phyloP scores from a whole-genome alignment of 2,113 vertebrate genomes.

The Clarias macrocephalus region DNA sequence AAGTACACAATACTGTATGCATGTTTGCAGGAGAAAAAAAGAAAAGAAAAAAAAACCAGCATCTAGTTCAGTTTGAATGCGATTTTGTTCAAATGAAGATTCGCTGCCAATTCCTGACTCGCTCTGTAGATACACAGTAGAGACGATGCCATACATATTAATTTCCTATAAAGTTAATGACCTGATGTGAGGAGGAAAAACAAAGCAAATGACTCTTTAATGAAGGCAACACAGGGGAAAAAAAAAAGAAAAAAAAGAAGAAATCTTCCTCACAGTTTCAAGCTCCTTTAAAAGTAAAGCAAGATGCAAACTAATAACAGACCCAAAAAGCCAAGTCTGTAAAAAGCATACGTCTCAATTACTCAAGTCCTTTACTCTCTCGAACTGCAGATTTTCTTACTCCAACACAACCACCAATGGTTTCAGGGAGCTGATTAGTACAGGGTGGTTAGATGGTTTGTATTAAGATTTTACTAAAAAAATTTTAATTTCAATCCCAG shows the following conservation, averaged over 20 bases:
- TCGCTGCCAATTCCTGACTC: not conserved
- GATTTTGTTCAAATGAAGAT: not conserved
- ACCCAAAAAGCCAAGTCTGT: not conserved
- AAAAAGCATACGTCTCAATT: not conserved
- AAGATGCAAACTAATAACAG: not conserved
- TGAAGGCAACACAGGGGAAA: not conserved
- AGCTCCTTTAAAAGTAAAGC: not conserved
- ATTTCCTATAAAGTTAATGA: constrained; percentile 7
- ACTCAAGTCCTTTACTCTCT: not conserved
- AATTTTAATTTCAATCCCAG: no score
- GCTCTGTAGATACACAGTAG: not conserved
- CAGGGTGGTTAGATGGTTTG: not conserved
- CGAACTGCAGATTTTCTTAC: not conserved
- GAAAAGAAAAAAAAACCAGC: not conserved
- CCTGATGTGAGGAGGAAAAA: not conserved
- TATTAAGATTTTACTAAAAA: not conserved
- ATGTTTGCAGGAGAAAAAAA: not conserved
- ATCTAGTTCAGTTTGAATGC: not conserved
- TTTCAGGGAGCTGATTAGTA: not conserved
- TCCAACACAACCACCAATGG: not conserved
- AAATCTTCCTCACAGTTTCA: not conserved
- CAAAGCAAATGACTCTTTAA: constrained; percentile 14
- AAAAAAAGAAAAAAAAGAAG: not conserved
- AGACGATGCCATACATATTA: not conserved
- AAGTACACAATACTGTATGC: not conserved